Evolutionary conservation across 2,888 invertebrate genomes (phyloP).

Genomic region (Trichacis sp.): DNA sequence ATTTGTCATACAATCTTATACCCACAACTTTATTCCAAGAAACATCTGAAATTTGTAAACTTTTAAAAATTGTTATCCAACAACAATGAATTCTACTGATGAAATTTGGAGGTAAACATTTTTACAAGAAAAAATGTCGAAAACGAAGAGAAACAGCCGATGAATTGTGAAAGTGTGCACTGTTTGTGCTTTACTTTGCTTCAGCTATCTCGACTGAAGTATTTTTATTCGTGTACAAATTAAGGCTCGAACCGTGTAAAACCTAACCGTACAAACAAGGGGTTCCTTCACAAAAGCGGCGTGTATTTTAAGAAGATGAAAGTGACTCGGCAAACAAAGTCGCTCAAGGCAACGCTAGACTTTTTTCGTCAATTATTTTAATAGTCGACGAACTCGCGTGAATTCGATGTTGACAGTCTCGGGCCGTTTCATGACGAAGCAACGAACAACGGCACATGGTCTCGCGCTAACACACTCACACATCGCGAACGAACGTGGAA

Average conservation of each 20-base stretch:
- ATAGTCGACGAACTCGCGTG: neutral
- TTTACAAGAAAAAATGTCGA: no score
- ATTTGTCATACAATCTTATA: no score
- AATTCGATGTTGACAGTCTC: conserved; percentile 4
- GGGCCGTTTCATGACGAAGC: neutral
- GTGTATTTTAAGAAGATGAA: neutral
- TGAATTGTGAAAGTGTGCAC: no score
- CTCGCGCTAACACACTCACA: neutral
- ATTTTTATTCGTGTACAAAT: neutral
- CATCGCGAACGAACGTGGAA: neutral
- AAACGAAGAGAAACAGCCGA: no score
- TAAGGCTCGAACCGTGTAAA: neutral
- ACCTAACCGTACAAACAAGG: conserved; percentile 12
- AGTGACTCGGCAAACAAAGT: conserved; percentile 4
- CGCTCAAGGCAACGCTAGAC: conserved; percentile 25
- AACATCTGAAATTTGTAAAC: no score
- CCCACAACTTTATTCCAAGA: no score
- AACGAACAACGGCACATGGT: neutral
- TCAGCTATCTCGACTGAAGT: neutral
- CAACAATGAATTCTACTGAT: no score
- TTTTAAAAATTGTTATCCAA: no score
- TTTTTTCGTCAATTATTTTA: conserved; percentile 61
- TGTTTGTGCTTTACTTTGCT: neutral
- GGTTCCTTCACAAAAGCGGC: conserved; percentile 44
- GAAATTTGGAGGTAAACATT: no score